A percentile compares a stretch with the other conserved stretches of the same genome.
phyloP scores from a whole-genome alignment of 2,888 invertebrate genomes.

The Pteria penguin region DNA sequence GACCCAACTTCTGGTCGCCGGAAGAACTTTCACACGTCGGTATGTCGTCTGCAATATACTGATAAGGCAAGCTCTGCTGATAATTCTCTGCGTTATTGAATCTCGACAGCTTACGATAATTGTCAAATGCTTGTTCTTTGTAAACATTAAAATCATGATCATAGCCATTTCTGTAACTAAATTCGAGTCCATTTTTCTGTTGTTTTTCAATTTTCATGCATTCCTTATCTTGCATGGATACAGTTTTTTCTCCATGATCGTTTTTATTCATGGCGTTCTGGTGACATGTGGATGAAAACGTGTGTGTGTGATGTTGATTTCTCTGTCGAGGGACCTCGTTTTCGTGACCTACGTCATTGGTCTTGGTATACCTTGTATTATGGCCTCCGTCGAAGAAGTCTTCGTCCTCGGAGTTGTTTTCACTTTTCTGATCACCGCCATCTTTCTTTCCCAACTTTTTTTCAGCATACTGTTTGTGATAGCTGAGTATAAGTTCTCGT shows the following conservation, averaged over 20 bases:
- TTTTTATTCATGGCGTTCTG: too few species aligned
- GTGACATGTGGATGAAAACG: too few species aligned
- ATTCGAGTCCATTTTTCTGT: neutral
- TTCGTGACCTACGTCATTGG: neutral
- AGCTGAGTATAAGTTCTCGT: slow-evolving; percentile 2
- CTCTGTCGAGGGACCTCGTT: too few species aligned
- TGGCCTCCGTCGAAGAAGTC: neutral
- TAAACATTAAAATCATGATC: too few species aligned
- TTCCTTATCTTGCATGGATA: too few species aligned
- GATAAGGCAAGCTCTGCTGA: neutral
- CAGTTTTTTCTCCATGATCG: too few species aligned
- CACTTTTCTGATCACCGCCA: neutral
- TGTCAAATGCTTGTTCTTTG: too few species aligned
- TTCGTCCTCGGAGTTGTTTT: neutral
- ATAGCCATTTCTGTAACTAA: neutral
- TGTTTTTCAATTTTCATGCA: too few species aligned
- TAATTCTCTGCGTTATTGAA: neutral
- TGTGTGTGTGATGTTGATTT: too few species aligned
- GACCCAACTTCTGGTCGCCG: neutral
- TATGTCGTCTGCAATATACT: slow-evolving; percentile 1
- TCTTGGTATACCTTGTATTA: neutral
- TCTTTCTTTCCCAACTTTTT: neutral
- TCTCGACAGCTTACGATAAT: neutral
- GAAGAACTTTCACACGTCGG: neutral
- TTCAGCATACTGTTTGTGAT: slow-evolving; percentile 3